Evolutionary conservation across 2,797 vertebrate genomes (phyloP), one percentile per base, ranked within the genome.

Genomic region (Kryptopterus vitreolus): DNA sequence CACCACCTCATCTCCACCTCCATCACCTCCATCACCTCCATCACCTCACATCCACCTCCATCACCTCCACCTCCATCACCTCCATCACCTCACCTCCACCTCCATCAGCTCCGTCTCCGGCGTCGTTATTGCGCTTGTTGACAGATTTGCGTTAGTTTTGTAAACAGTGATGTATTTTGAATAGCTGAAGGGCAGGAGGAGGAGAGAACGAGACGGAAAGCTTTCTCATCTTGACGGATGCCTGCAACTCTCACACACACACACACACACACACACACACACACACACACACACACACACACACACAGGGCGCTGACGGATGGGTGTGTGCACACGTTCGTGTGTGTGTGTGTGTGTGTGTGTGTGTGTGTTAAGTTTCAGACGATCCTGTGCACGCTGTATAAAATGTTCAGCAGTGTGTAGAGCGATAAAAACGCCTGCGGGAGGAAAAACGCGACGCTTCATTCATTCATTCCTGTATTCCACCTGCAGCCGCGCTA

Each of bases 381-480:
- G 63, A 59, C 46, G 62, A 46, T 46, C 50, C 26, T n/a, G 72
- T 76, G 65, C n/a, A 77, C 66, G 55, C 59, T 29, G 38, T 70
- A 65, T 77, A 80, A 85, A 76, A 82, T 57, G 69, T 24, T 63
- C 43, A 75, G 13, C 43, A 35, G 12, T 8, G 59, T 69, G 20
- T 10, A 57, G 38, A 3, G 61, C 43, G 63, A 82, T 77, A 76
- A 79, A 84, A 78, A 26, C 72, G 33, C 75, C 61, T 77, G 22
- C n/a, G n/a, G n/a, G n/a, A n/a, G n/a, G n/a, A n/a, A n/a, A n/a
- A n/a, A n/a, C n/a, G n/a, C n/a, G n/a, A n/a, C n/a, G n/a, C n/a
- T n/a, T n/a, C n/a, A n/a, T 65, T 83, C 75, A 72, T 87, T 79
- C 71, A 80, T 82, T 82, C 81, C 70, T 77, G 55, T 70, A 20